Conservation (phyloP, 1,140 invertebrate genomes). For the Zaprionus africanus region DNA sequence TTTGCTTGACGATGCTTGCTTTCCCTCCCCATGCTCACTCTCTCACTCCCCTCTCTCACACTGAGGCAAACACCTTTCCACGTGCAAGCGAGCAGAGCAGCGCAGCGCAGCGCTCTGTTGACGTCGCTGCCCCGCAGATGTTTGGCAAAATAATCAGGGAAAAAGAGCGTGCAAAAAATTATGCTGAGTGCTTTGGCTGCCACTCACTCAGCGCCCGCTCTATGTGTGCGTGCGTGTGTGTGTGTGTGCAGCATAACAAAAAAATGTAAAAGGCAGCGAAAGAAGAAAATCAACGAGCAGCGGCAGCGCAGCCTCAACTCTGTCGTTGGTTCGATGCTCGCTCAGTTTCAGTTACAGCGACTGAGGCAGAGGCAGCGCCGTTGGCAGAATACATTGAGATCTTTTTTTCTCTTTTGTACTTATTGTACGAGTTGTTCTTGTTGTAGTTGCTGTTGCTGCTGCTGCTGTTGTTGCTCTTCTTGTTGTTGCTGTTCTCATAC, state of each 20-base stretch:
- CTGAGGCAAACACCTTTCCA: conserved; percentile 72
- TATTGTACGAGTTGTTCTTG: conserved; percentile 29
- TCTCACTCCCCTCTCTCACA: conserved; percentile 3
- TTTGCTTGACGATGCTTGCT: conserved; percentile 71
- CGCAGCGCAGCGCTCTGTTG: background rate
- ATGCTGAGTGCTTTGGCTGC: conserved; percentile 76
- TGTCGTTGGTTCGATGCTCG: conserved; percentile 48
- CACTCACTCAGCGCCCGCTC: conserved; percentile 23
- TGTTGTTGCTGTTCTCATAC: conserved; percentile 62
- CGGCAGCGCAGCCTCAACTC: conserved; percentile 24
- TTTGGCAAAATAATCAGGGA: conserved; percentile 80
- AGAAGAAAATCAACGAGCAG: conserved; percentile 73
- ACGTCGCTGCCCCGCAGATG: conserved; percentile 49
- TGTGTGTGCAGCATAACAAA: conserved; percentile 62
- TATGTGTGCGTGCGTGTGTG: conserved; percentile 46
- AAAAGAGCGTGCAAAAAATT: conserved; percentile 80
- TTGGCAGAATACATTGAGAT: conserved; percentile 79
- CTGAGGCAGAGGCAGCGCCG: conserved; percentile 18
- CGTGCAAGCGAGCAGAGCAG: conserved; percentile 41
- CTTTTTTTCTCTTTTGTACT: conserved; percentile 44
- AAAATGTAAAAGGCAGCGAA: conserved; percentile 65
- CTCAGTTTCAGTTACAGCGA: conserved; percentile 55
- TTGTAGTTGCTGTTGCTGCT: conserved; percentile 37
- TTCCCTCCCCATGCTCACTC: background rate
- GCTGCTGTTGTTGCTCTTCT: conserved; percentile 27